phyloP scores from a whole-genome alignment of 2,797 vertebrate species.

The Pseudocheirus occidentalis region DNA sequence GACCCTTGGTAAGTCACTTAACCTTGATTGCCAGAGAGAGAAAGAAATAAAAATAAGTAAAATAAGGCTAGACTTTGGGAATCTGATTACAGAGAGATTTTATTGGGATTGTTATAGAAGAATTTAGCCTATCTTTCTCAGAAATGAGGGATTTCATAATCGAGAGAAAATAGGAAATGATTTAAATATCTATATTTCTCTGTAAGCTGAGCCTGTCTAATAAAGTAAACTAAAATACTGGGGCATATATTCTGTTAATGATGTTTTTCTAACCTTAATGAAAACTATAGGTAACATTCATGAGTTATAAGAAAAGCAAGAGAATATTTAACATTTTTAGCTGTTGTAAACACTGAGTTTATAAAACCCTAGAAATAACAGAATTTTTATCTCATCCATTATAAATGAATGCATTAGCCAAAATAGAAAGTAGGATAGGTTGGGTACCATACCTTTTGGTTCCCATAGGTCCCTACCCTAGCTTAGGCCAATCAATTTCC shows the following conservation, averaged over 20 bases:
- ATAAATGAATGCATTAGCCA: constrained; percentile 38
- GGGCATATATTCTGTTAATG: not conserved
- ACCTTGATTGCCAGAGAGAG: not conserved
- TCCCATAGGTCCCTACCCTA: constrained; percentile 55
- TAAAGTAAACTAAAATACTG: not conserved
- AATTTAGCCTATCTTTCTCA: constrained; percentile 16
- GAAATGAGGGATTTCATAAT: constrained; percentile 28
- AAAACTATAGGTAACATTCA: constrained; percentile 12
- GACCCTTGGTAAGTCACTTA: not conserved
- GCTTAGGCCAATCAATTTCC: constrained; percentile 60
- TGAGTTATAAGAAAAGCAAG: constrained; percentile 1
- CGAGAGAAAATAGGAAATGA: constrained; percentile 8
- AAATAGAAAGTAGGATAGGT: constrained; percentile 26
- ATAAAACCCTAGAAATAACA: constrained; percentile 51
- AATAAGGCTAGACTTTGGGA: not conserved
- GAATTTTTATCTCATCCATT: constrained; percentile 41
- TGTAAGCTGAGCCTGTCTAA: constrained; percentile 9
- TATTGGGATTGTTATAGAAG: not conserved
- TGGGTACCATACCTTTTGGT: constrained; percentile 46
- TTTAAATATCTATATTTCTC: not conserved
- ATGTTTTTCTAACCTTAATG: not conserved
- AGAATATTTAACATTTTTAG: constrained; percentile 26
- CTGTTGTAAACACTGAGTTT: constrained; percentile 21
- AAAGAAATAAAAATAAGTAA: not conserved
- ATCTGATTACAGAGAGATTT: not conserved